Percentiles rank a stretch among this genome's conserved stretches.
Evolutionary conservation across 2,797 vertebrate species (phyloP).

Genomic region (Argya squamiceps): DNA sequence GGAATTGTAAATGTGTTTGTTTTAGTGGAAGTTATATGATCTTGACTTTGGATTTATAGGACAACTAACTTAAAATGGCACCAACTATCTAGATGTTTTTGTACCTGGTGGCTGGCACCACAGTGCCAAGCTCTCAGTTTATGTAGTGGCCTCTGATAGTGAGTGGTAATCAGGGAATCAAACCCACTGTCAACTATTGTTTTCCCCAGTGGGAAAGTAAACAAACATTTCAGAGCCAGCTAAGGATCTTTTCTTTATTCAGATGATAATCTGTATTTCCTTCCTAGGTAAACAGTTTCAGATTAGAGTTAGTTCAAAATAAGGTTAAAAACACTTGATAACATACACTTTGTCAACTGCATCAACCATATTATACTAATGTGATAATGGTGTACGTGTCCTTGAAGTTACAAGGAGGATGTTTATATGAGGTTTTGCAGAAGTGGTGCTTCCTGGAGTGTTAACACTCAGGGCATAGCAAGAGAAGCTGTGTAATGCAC

Average conservation of each 20-base stretch:
- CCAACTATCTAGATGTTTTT: background rate
- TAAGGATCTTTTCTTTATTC: conserved; percentile 6
- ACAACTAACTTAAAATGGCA: background rate
- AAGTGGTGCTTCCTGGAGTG: background rate
- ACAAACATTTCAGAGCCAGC: conserved; percentile 9
- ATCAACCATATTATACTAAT: background rate
- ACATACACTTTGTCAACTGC: background rate
- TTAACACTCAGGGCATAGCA: background rate
- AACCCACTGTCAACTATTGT: background rate
- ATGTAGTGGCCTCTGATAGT: background rate
- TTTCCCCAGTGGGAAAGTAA: conserved; percentile 5
- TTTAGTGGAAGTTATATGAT: background rate
- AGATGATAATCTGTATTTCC: conserved; percentile 42
- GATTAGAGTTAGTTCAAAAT: background rate
- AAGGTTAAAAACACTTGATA: conserved; percentile 26
- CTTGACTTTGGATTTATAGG: background rate
- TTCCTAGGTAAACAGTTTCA: conserved; percentile 13
- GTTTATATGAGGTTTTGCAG: background rate
- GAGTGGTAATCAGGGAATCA: background rate
- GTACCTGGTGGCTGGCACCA: background rate
- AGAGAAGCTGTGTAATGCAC: background rate
- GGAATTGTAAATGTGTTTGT: background rate
- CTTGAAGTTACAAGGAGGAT: conserved; percentile 30
- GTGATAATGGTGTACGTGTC: background rate
- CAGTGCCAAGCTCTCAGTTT: background rate